Conservation (phyloP, 1,140 invertebrate genomes). For the Drosophila carrolli region DNA sequence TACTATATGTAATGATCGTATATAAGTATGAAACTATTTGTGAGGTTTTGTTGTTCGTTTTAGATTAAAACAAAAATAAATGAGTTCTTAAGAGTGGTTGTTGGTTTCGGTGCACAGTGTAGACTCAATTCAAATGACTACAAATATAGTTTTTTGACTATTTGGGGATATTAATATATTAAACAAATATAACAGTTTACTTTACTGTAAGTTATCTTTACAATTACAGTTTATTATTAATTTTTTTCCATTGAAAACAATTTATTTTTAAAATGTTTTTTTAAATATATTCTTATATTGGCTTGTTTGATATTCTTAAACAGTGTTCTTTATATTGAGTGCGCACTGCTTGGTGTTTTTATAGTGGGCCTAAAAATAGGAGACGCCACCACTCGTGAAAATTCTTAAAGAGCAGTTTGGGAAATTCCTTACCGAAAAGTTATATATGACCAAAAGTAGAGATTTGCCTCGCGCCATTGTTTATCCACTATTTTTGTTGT, state of each 20-base stretch:
- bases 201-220: too few species aligned
- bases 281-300: background rate
- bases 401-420: constrained; percentile 34
- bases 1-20: constrained; percentile 27
- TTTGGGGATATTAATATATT: too few species aligned
- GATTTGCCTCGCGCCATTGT: constrained; percentile 34
- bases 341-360: constrained; percentile 1
- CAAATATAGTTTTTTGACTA: too few species aligned
- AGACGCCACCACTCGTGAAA: constrained; percentile 47
- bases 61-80: constrained; percentile 61
- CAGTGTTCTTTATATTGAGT: background rate
- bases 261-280: background rate
- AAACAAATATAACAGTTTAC: too few species aligned
- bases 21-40: constrained; percentile 19
- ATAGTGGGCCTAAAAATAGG: constrained; percentile 57
- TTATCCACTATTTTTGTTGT: constrained; percentile 31
- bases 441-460: constrained; percentile 37
- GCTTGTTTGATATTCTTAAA: too few species aligned
- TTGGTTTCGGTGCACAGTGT: background rate
- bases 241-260: too few species aligned
- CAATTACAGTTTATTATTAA: too few species aligned
- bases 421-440: constrained; percentile 44
- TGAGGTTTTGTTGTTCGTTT: constrained; percentile 6
- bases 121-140: background rate
- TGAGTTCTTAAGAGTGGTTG: constrained; percentile 15